These are phyloP conservation scores for Dione juno DNA, from an alignment of 2,888 invertebrate species.

Conservation along the genomic window DNA sequence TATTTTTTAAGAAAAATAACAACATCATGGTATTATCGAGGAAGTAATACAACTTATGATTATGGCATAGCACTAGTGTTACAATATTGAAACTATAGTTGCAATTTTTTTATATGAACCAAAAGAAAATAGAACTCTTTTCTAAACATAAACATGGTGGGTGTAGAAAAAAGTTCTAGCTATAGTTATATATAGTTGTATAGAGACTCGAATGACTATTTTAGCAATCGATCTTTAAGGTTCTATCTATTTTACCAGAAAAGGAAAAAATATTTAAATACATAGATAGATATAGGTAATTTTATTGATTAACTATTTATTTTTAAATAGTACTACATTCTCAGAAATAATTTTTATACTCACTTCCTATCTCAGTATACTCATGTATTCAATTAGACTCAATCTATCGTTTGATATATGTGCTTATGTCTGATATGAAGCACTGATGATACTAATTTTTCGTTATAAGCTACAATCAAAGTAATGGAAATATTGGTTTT, in stretches of 20 bases:
- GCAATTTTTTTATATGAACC: background rate
- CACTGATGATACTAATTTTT: constrained; percentile 14
- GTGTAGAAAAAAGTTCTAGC: no score
- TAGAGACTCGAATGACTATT: no score
- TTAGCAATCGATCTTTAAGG: no score
- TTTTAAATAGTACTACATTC: background rate
- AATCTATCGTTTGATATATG: constrained; percentile 28
- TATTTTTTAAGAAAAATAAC: constrained; percentile 10
- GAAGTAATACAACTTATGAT: constrained; percentile 9
- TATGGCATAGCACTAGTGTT: background rate
- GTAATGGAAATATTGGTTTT: no score
- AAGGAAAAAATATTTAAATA: no score
- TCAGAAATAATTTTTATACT: background rate
- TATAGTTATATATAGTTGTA: no score
- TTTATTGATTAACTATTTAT: no score
- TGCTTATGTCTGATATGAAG: constrained; percentile 20
- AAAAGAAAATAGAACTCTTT: background rate
- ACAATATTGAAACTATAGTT: constrained; percentile 8
- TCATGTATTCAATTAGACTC: constrained; percentile 27
- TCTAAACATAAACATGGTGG: no score
- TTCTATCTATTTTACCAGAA: no score
- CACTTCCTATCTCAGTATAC: constrained; percentile 22
- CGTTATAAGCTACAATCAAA: no score
- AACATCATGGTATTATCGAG: background rate
- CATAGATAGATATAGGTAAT: no score